A percentile compares a stretch with the other conserved stretches of the same genome.
Evolutionary conservation across 2,797 vertebrate species (phyloP).

Genomic region (Anomalospiza imberbis): DNA sequence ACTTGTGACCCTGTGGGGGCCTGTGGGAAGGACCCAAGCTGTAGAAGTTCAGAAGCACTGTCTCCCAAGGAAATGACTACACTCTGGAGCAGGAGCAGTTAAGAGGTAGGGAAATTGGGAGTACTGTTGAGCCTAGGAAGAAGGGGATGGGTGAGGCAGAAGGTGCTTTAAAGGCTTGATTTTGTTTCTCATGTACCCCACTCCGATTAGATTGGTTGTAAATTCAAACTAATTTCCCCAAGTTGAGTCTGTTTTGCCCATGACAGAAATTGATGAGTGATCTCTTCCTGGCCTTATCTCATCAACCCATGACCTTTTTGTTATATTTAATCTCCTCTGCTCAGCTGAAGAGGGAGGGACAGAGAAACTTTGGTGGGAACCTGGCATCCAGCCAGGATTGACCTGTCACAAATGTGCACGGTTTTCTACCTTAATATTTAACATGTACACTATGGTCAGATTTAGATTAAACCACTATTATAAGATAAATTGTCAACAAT

Average conservation of each 20-base stretch:
- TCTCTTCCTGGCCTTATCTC: neutral
- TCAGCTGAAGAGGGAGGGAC: neutral
- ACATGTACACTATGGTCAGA: neutral
- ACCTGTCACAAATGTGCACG: too few species aligned
- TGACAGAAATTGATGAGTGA: neutral
- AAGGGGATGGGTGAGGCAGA: neutral
- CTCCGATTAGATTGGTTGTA: neutral
- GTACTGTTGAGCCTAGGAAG: neutral
- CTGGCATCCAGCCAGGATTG: neutral
- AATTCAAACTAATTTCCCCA: neutral
- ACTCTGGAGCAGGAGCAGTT: neutral
- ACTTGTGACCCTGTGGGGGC: neutral
- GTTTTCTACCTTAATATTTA: neutral
- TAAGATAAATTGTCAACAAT: neutral
- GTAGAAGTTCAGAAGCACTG: neutral
- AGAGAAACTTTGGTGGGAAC: neutral
- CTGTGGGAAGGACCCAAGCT: neutral
- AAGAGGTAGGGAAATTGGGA: neutral
- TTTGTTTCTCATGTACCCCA: neutral
- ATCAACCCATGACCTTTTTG: fast-evolving
- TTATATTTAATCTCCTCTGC: neutral
- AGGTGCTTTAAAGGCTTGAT: neutral
- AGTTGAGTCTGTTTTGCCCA: fast-evolving
- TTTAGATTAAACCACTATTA: neutral
- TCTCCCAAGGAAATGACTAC: neutral